A percentile compares a stretch with the other conserved stretches of the same genome.
Conservation (phyloP, 2,888 invertebrate genomes). For the Pandemis cinnamomeana region DNA sequence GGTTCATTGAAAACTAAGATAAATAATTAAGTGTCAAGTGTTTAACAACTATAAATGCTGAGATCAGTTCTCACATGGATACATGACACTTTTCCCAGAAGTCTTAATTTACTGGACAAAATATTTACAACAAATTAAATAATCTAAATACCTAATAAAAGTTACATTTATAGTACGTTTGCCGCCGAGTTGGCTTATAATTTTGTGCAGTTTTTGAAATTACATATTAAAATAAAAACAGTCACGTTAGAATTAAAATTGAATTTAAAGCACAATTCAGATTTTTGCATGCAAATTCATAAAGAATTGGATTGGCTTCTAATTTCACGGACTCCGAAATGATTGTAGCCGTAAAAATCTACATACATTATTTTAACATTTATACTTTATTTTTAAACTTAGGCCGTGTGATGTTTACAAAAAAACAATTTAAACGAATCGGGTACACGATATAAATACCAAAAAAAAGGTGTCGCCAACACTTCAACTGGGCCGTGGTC, state of each 20-base stretch:
- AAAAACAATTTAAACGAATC: not conserved
- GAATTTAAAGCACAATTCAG: not conserved
- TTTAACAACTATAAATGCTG: conserved; percentile 21
- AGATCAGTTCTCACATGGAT: conserved; percentile 36
- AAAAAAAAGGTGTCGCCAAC: not conserved
- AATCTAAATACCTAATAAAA: not conserved
- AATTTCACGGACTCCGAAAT: not conserved
- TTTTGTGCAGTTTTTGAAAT: not conserved
- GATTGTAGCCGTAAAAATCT: not conserved
- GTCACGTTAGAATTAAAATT: not conserved
- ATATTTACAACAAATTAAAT: conserved; percentile 13
- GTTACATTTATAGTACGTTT: conserved; percentile 1
- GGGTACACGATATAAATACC: not conserved
- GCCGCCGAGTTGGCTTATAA: not conserved
- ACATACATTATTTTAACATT: not conserved
- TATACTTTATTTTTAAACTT: not conserved
- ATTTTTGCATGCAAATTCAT: not conserved
- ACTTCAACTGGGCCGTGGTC: no score
- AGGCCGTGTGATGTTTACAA: not conserved
- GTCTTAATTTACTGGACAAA: conserved; percentile 4
- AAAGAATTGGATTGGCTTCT: not conserved
- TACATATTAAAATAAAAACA: not conserved
- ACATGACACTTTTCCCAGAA: not conserved
- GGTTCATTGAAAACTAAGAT: not conserved
- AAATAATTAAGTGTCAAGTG: conserved; percentile 1